Evolutionary conservation across 2,888 invertebrate species (phyloP), one percentile per base, ranked within the genome.

Genomic region (Eristalis arbustorum): DNA sequence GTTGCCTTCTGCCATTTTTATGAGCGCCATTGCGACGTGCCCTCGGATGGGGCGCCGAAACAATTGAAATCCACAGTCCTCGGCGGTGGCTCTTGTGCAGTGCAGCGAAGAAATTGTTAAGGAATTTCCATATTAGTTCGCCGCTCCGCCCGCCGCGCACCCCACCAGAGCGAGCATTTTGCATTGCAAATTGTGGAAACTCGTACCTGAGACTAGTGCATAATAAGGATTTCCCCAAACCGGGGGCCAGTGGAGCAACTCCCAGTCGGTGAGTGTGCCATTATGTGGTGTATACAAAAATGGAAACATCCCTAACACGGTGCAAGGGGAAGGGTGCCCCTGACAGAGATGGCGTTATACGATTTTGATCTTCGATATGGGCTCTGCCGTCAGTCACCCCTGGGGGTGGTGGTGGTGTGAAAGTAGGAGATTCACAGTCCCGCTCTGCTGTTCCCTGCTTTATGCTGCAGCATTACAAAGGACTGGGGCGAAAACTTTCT

Each of bases 51-150:
- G 67, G 68, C 69, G 79, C 31, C 79, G 87, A 83, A 87, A 87
- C 87, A 87, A 87, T 87, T 87, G 87, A 83, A 83, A 83, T 78
- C 64, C 56, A 59, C 67, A 8, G 31, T 31, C 69, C 18, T n/a
- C 23, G 40, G 28, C 40, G 37, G n/a, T 0, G 37, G 1, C 63
- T 23, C 11, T 28, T 25, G 34, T 37, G 13, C 18, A 37, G 13
- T 18, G 49, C 28, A 61, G 31, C 56, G 57, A 78, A 85, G 77
- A 82, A 82, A 77, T 63, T 82, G 77, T 78, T 79, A 83, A 83
- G 72, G 83, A 87, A 83, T 87, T 83, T 87, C 79, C 83, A 83
- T 87, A 87, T 87, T 83, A 87, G 83, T 83, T 87, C 63, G 40
- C n/a, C n/a, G n/a, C n/a, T n/a, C n/a, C n/a, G n/a, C n/a, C n/a